Evolutionary conservation across 2,113 vertebrate species (phyloP).

Genomic region (Gallinago undulata): DNA sequence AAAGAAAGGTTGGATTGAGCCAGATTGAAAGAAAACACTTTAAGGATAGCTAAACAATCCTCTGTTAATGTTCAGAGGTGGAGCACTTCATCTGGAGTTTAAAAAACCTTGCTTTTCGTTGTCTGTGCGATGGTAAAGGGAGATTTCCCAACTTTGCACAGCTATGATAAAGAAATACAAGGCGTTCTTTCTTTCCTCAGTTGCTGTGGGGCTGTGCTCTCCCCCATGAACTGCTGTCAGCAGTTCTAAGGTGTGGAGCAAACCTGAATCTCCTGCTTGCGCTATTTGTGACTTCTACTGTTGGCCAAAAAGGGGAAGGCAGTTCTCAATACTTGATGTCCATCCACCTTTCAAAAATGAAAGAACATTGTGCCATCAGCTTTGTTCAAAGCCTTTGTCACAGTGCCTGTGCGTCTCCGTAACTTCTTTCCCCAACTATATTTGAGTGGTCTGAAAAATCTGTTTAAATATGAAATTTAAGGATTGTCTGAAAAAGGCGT

Average conservation of each 20-base stretch:
- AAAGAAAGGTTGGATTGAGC: neutral
- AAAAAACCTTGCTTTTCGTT: neutral
- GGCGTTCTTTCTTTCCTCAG: neutral
- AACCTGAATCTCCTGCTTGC: neutral
- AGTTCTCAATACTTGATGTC: neutral
- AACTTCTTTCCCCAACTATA: neutral
- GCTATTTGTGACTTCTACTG: neutral
- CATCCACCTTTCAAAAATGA: neutral
- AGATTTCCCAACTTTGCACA: neutral
- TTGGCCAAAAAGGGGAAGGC: neutral
- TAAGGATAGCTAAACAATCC: neutral
- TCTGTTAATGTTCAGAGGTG: neutral
- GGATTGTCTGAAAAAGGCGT: fast-evolving
- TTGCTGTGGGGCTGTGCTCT: neutral
- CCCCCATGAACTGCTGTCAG: neutral
- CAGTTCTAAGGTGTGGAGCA: neutral
- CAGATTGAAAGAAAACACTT: neutral
- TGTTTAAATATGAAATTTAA: neutral
- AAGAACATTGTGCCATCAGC: neutral
- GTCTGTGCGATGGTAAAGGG: neutral
- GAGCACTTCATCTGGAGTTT: neutral
- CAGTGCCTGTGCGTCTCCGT: fast-evolving
- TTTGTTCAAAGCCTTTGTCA: neutral
- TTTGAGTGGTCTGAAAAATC: neutral
- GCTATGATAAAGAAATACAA: neutral